Conservation (phyloP, 1,140 invertebrate genomes). For the Rhyacophila brunnea region DNA sequence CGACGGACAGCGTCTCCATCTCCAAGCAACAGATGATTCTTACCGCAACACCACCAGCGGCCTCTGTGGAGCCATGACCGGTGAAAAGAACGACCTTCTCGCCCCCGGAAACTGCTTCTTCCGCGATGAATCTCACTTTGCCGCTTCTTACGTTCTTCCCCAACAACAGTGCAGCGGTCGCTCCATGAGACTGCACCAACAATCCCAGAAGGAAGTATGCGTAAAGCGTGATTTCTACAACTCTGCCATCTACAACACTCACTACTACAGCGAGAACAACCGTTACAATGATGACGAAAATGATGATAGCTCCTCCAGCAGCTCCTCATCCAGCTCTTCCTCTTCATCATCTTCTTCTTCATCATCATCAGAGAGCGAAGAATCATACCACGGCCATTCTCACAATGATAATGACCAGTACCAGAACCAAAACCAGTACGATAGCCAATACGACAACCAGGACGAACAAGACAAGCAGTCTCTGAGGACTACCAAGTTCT, state of each 20-base stretch:
- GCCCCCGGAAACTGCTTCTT: conserved; percentile 58
- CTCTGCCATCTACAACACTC: conserved; percentile 44
- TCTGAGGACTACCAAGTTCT: conserved; percentile 7
- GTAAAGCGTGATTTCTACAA: conserved; percentile 36
- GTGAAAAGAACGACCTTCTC: conserved; percentile 58
- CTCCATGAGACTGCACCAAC: conserved; percentile 41
- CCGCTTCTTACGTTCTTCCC: conserved; percentile 55
- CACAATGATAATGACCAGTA: background rate
- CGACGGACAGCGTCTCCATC: conserved; percentile 55
- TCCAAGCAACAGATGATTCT: conserved; percentile 44
- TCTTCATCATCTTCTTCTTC: conserved; percentile 9
- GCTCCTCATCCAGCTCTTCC: conserved; percentile 8
- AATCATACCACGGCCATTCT: background rate
- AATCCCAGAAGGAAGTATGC: conserved; percentile 47
- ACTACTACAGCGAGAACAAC: conserved; percentile 28
- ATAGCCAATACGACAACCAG: conserved; percentile 3
- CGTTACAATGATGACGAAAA: conserved; percentile 20
- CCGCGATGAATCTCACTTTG: conserved; percentile 53
- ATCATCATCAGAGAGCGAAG: background rate
- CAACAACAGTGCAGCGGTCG: conserved; percentile 42
- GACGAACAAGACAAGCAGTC: conserved; percentile 4
- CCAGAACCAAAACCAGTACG: background rate
- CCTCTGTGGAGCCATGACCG: conserved; percentile 64
- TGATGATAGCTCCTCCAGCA: conserved; percentile 39
- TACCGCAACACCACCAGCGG: conserved; percentile 58